Conservation (phyloP, 2,113 vertebrate species). For the Cavia porcellus region DNA sequence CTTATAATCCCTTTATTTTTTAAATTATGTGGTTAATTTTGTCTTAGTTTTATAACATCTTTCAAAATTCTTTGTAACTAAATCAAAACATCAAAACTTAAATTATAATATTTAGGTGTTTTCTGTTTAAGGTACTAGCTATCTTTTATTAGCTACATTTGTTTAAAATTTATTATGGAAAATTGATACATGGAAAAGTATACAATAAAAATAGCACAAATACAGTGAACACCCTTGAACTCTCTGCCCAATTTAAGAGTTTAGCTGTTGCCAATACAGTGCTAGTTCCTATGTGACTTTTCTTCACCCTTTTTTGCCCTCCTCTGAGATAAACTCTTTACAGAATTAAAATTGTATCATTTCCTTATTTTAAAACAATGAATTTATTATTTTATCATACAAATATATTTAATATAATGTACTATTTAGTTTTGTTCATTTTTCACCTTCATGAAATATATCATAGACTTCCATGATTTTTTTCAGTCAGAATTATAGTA, state of each 20-base stretch:
- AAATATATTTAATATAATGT: neutral
- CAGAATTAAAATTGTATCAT: neutral
- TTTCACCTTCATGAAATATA: conserved; percentile 32
- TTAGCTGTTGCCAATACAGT: neutral
- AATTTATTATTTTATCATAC: neutral
- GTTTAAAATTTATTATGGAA: neutral
- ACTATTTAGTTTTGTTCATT: neutral
- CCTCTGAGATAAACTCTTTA: neutral
- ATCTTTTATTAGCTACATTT: neutral
- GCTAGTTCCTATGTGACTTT: neutral
- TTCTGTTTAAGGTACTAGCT: neutral
- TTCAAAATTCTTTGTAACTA: neutral
- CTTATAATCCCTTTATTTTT: conserved; percentile 29
- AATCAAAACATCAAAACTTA: neutral
- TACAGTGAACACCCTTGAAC: neutral
- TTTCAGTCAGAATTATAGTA: neutral
- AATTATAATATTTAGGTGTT: conserved; percentile 24
- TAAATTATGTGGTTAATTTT: neutral
- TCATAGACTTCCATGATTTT: neutral
- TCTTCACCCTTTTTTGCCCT: neutral
- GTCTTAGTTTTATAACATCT: neutral
- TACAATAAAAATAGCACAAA: neutral
- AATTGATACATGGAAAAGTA: neutral
- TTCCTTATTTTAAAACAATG: conserved; percentile 27
- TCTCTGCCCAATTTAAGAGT: neutral